These are phyloP conservation scores for Pseudolaguvia tuberculata DNA, from an alignment of 2,113 vertebrate genomes.

Conservation along the genomic window DNA sequence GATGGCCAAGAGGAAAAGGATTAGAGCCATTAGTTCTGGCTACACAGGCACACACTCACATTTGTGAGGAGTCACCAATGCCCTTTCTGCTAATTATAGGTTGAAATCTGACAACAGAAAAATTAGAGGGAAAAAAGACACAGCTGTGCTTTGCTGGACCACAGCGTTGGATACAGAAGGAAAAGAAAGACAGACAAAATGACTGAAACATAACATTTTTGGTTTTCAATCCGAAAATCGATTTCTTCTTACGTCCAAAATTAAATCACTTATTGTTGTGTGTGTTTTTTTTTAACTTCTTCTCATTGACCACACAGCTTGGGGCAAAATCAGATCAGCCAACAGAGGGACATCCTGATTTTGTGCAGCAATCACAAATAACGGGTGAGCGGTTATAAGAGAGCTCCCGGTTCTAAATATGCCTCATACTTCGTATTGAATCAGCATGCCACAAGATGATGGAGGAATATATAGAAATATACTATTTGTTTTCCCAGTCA, in stretches of 20 bases:
- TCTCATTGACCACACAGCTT: background rate
- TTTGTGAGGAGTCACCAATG: conserved; percentile 70
- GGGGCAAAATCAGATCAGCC: conserved; percentile 55
- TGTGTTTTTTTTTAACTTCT: conserved; percentile 37
- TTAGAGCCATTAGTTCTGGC: conserved; percentile 72
- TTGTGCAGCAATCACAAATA: conserved; percentile 25
- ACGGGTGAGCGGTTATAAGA: background rate
- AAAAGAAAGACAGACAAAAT: background rate
- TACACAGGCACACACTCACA: conserved; percentile 63
- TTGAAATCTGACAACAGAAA: conserved; percentile 86
- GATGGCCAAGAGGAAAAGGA: conserved; percentile 53
- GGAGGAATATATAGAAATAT: background rate
- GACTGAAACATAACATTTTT: conserved; percentile 53
- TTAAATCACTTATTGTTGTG: conserved; percentile 60
- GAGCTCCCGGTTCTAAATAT: background rate
- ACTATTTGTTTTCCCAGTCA: background rate
- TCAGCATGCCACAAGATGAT: background rate
- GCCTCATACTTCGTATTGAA: background rate
- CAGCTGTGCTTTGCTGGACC: conserved; percentile 71
- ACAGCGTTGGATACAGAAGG: conserved; percentile 32
- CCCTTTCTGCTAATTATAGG: conserved; percentile 84
- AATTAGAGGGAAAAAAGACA: conserved; percentile 85
- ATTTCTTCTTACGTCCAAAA: conserved; percentile 42
- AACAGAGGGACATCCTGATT: conserved; percentile 53
- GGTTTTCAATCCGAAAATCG: conserved; percentile 70